A percentile compares a stretch with the other conserved stretches of the same genome.
Evolutionary conservation across 2,797 vertebrate species (phyloP).

Genomic region (Sarcoramphus papa): DNA sequence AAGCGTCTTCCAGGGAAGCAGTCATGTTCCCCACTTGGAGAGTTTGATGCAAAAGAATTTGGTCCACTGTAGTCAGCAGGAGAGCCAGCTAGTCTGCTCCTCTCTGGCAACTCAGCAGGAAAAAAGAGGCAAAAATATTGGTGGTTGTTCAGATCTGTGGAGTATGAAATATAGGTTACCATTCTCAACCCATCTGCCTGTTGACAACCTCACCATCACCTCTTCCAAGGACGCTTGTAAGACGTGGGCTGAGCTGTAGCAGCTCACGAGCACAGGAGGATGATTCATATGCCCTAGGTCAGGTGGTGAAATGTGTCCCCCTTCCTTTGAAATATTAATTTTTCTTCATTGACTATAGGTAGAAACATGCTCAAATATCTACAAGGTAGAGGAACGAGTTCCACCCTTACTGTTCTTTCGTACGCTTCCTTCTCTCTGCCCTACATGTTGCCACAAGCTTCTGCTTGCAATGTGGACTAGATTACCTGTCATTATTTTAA

Average conservation of each 20-base stretch:
- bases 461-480: not conserved
- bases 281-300: not conserved
- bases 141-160: not conserved
- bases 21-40: not conserved
- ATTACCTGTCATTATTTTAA: not conserved
- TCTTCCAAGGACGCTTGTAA: not conserved
- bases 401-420: not conserved
- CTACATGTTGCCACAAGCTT: not conserved
- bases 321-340: not conserved
- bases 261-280: not conserved
- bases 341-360: not conserved
- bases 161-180: not conserved
- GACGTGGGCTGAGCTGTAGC: not conserved
- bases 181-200: not conserved
- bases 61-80: not conserved
- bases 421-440: not conserved
- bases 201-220: not conserved
- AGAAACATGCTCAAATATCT: not conserved
- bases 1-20: not conserved
- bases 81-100: not conserved
- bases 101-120: not conserved
- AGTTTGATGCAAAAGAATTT: not conserved
- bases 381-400: not conserved
- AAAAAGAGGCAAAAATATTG: not conserved
- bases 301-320: not conserved